Evolutionary conservation across 2,113 vertebrate genomes (phyloP).

Genomic region (Nestor notabilis): DNA sequence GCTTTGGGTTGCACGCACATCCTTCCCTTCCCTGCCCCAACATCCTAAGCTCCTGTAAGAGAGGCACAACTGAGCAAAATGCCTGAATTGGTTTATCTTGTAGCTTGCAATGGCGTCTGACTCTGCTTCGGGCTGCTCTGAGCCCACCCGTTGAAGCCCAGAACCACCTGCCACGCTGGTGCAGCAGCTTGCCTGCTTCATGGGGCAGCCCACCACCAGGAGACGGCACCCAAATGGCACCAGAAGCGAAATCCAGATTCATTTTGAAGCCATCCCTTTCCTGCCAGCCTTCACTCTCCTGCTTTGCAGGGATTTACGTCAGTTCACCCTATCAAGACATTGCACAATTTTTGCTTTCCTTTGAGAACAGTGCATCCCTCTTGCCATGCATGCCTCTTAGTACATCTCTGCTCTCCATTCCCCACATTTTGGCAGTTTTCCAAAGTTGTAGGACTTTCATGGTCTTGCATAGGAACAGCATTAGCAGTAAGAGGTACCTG

Average conservation of each 20-base stretch:
- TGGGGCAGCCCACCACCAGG: neutral
- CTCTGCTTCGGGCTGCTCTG: neutral
- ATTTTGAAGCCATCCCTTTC: neutral
- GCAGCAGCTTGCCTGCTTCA: neutral
- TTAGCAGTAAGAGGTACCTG: neutral
- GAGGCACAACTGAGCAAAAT: neutral
- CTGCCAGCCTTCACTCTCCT: neutral
- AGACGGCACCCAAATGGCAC: fast-evolving
- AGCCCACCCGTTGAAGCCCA: neutral
- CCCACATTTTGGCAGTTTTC: neutral
- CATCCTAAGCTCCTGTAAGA: neutral
- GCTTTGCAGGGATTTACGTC: neutral
- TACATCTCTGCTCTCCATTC: neutral
- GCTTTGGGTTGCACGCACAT: neutral
- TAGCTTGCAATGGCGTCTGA: neutral
- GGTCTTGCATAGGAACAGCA: neutral
- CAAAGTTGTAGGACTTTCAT: neutral
- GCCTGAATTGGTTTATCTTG: neutral
- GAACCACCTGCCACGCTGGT: fast-evolving
- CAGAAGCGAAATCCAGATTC: neutral
- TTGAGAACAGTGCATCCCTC: neutral
- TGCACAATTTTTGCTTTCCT: neutral
- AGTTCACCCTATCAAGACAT: neutral
- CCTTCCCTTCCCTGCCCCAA: neutral
- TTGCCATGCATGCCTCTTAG: neutral